Evolutionary conservation across 2,888 invertebrate species (phyloP).

Genomic region (Eristalinus aeneus): DNA sequence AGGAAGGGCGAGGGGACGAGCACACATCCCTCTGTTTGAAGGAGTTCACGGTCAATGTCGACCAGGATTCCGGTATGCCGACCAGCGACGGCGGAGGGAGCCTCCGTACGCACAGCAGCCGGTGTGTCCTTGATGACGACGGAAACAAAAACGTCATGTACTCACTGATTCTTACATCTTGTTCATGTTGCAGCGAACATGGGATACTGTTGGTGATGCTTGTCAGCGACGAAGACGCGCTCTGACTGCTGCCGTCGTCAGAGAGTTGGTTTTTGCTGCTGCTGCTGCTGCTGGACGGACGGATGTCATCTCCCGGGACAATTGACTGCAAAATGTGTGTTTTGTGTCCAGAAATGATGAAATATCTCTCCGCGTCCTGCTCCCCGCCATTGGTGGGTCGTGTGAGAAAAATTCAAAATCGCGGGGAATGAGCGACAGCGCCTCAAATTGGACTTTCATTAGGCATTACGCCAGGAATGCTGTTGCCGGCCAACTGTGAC

Average conservation of each 20-base stretch:
- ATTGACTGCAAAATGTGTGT: neutral
- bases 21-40: neutral
- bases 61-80: constrained; percentile 13
- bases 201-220: constrained; percentile 31
- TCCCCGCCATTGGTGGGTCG: neutral
- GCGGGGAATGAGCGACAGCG: neutral
- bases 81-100: too few relatives aligned
- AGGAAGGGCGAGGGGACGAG: neutral
- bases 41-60: constrained; percentile 60
- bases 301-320: neutral
- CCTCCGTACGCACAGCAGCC: too few relatives aligned
- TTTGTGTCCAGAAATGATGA: neutral
- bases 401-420: neutral
- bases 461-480: neutral
- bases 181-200: constrained; percentile 35
- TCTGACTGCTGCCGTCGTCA: neutral
- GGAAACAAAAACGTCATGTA: constrained; percentile 19
- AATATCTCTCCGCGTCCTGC: neutral
- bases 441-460: neutral
- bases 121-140: constrained; percentile 33
- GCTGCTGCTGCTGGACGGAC: neutral
- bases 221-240: constrained; percentile 28
- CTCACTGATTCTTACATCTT: constrained; percentile 59
- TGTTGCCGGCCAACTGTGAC: neutral
- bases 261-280: neutral